Base-by-base conservation (phyloP, 2,113 vertebrate genomes). In the Gasterosteus aculeatus region DNA sequence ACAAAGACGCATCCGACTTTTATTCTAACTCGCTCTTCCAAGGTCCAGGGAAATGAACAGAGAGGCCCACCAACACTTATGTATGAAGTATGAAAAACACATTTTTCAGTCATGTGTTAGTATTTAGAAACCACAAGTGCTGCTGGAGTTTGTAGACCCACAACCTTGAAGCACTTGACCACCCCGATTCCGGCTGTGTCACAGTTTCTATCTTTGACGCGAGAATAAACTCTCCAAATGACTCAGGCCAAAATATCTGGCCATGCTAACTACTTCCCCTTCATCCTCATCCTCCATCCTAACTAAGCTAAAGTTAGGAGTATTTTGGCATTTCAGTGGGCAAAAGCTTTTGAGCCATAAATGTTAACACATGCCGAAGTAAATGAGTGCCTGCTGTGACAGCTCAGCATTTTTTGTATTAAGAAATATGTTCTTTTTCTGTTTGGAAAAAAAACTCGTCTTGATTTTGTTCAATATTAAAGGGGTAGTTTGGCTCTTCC, bases 211-310 rank as follows among this genome's bases (percentile, higher is more conserved):
- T 71, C 41, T 26, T 4, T 26, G 49, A 10, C 22, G 18, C 47
- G 16, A 56, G 54, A 15, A 70, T 60, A 42, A 76, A 53, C 39
- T 72, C 33, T 26, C 22, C 22, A 26, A 26, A 26, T 26, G 22
- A 26, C 22, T 26, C 22, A 26, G 22, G 8, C 54, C 31, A 58
- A 72, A 66, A 69, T 70, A 65, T 77, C 75, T 86, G 38, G 44
- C 84, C 78, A 85, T 89, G 83, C 75, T 81, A 82, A 88, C 84
- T 2, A 12, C 5, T 54, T 79, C 46, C 74, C 79, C 57, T 81
- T 26, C 19, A 35, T 66, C 80, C 78, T 59, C 54, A 60, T 69
- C 69, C 59, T 84, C 60, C 41, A 63, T 91, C 72, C 73, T 84
- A 26, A 26, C 22, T 26, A 26, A 26, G 22, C 22, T 26, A 26